A percentile compares a stretch with the other conserved stretches of the same genome.
Evolutionary conservation across 2,113 vertebrate genomes (phyloP).

Genomic region (Hipposideros armiger): DNA sequence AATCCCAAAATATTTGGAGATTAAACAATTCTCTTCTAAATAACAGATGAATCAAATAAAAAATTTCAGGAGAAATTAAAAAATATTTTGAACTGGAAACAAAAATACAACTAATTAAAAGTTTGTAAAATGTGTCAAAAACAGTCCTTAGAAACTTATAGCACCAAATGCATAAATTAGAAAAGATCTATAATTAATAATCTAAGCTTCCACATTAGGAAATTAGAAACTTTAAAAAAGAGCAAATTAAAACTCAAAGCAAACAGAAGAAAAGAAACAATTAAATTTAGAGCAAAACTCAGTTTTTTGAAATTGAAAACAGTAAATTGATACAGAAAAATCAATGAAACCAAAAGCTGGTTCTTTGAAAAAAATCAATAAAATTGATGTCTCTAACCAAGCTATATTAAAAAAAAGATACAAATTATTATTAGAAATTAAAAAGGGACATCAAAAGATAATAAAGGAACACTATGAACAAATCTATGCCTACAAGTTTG

Average conservation of each 20-base stretch:
- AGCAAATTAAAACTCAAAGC: neutral
- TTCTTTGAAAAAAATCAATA: slow-evolving; percentile 8
- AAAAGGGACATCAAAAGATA: neutral
- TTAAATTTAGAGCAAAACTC: slow-evolving; percentile 2
- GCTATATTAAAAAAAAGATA: neutral
- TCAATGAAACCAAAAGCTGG: neutral
- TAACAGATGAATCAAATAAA: neutral
- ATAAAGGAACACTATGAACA: neutral
- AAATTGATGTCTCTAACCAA: neutral
- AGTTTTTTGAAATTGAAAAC: neutral
- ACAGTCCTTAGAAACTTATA: neutral
- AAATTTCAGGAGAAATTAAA: slow-evolving; percentile 9
- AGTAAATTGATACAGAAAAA: neutral
- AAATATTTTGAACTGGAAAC: neutral
- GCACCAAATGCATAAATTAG: neutral
- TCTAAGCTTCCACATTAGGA: neutral
- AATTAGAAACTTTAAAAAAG: neutral
- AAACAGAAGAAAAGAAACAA: neutral
- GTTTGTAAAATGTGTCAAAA: neutral
- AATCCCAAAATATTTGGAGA: neutral
- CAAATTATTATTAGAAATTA: slow-evolving; percentile 5
- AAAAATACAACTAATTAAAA: slow-evolving; percentile 1
- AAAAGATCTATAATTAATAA: neutral
- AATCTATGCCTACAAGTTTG: neutral
- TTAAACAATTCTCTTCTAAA: neutral